phyloP scores from a whole-genome alignment of 2,113 vertebrate species.

The Eretmochelys imbricata region DNA sequence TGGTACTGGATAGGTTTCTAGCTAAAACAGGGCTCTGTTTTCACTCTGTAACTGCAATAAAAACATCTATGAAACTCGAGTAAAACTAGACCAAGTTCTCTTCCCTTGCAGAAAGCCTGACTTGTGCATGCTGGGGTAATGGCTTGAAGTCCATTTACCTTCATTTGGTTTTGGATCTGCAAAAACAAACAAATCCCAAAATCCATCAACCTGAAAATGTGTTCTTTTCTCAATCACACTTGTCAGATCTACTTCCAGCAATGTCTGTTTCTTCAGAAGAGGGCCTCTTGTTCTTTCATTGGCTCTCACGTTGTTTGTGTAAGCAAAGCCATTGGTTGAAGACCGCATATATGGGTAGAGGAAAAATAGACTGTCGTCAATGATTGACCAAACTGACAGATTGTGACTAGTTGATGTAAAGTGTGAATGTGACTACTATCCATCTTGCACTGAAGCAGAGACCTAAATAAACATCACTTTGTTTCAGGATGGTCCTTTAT shows the following conservation, averaged over 20 bases:
- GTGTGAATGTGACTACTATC: neutral
- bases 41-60: neutral
- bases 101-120: neutral
- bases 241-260: neutral
- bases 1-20: neutral
- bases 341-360: neutral
- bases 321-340: neutral
- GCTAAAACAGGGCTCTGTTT: neutral
- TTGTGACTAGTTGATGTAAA: neutral
- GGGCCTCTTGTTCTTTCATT: neutral
- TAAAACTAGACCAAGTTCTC: neutral
- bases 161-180: neutral
- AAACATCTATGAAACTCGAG: neutral
- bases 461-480: neutral
- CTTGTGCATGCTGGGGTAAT: neutral
- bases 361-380: neutral
- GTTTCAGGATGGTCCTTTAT: neutral
- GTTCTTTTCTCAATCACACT: conserved; percentile 19
- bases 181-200: neutral
- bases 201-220: neutral
- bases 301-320: conserved; percentile 1
- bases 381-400: neutral
- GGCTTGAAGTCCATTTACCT: neutral
- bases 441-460: neutral
- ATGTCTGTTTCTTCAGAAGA: neutral